Evolutionary conservation across 2,888 invertebrate genomes (phyloP), one percentile per base, ranked within the genome.

Genomic region (Parnassius smintheus): DNA sequence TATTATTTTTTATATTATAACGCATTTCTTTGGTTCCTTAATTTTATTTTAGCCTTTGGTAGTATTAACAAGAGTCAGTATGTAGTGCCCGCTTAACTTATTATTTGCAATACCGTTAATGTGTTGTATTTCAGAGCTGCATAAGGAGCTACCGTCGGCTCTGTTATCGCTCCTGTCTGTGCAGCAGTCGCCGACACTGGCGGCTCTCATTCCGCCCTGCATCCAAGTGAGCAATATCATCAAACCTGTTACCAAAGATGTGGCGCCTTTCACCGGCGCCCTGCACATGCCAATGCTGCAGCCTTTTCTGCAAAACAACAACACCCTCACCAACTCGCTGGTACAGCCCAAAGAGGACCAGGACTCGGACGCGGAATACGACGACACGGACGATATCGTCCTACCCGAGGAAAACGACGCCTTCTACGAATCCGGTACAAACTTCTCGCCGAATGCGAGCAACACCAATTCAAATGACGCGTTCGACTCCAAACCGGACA

Each of bases 21-120:
- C 91, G 91, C 91, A 91, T 91, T 91, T 91, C 91, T 91, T 91
- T 91, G 91, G 91, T 91, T 91, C 91, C 91, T 91, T 91, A 88
- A 90, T 90, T 86, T 87, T 85, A 88, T 84, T 82, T 86, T 86
- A 88, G 89, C 91, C 87, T 89, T 77, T 79, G 92, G 74, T 90
- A 93, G 87, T 89, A 93, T 85, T 93, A 92, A 86, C 93, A 89
- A 71, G 87, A 90, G 73, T 82, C 75, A 79, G 83, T 83, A 74
- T 71, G 85, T 93, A 93, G 85, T 76, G 74, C 75, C 82, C 82
- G 89, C 88, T 87, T 85, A 71, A 80, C 72, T 81, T 81, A 77
- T 85, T 79, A 84, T 86, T 88, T 85, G 89, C 89, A 88, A 87
- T 84, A 86, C 80, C 81, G 78, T 83, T 82, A 82, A 85, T 84